Conservation (phyloP, 2,888 invertebrate genomes). For the Acanthopleura granulata region DNA sequence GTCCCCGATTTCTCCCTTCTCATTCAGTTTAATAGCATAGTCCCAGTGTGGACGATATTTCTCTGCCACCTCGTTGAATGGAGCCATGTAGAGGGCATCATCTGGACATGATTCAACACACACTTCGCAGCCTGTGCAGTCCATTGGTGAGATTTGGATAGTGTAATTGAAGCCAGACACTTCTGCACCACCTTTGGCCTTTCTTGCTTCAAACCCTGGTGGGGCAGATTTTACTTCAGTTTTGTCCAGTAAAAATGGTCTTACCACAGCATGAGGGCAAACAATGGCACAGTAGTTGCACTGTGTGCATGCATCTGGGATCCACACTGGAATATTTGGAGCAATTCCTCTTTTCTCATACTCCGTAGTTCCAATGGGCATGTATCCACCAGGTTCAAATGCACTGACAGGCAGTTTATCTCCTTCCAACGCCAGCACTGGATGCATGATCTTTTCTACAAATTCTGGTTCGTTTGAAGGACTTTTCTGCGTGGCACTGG, state of each 20-base stretch:
- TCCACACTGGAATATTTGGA: constrained; percentile 38
- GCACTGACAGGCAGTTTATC: constrained; percentile 40
- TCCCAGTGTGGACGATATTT: constrained; percentile 36
- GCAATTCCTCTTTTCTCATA: constrained; percentile 40
- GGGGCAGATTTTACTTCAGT: constrained; percentile 32
- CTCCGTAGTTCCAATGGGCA: constrained; percentile 35
- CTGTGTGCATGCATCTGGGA: constrained; percentile 38
- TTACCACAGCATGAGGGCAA: constrained; percentile 40
- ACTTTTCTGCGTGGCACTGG: not conserved
- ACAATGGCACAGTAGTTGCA: constrained; percentile 43
- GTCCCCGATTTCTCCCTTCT: constrained; percentile 33
- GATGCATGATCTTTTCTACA: constrained; percentile 37
- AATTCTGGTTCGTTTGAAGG: constrained; percentile 30
- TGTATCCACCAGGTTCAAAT: constrained; percentile 40
- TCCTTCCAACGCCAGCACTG: constrained; percentile 38
- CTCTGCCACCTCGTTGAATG: constrained; percentile 40
- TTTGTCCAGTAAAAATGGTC: constrained; percentile 39
- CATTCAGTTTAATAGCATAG: constrained; percentile 33
- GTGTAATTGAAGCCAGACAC: constrained; percentile 37
- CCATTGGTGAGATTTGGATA: constrained; percentile 37
- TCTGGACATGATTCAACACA: constrained; percentile 41
- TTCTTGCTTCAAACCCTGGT: constrained; percentile 37
- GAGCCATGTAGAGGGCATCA: constrained; percentile 41
- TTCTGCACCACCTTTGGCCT: constrained; percentile 40
- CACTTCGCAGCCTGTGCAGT: constrained; percentile 37